These are phyloP conservation scores for Phoeniculus purpureus DNA, from an alignment of 2,797 vertebrate genomes.

Conservation along the genomic window DNA sequence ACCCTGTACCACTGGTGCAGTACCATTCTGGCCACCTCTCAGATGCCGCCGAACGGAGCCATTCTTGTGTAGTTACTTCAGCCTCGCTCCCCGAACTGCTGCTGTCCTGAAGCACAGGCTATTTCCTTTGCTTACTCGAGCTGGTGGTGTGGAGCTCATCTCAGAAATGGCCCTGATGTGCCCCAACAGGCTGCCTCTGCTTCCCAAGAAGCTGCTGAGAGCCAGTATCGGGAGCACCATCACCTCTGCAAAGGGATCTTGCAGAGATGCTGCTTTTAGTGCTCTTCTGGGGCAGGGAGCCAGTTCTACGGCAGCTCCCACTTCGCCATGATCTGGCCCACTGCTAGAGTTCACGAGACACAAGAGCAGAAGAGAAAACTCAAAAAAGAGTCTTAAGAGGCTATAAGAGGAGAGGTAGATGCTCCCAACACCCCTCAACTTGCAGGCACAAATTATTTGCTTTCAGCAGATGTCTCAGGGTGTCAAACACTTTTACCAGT, in stretches of 20 bases:
- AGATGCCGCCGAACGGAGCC: background rate
- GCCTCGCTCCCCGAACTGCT: conserved; percentile 8
- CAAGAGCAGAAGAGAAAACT: background rate
- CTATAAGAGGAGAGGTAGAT: background rate
- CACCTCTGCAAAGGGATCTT: background rate
- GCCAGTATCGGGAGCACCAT: background rate
- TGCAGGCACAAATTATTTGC: background rate
- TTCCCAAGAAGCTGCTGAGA: background rate
- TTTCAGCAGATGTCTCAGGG: background rate
- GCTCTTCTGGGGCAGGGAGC: background rate
- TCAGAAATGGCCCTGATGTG: background rate
- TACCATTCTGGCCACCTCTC: background rate
- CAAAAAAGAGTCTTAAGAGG: background rate
- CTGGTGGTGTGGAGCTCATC: background rate
- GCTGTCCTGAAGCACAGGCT: background rate
- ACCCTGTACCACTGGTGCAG: fast-evolving
- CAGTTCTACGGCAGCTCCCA: background rate
- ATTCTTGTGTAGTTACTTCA: background rate
- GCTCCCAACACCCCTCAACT: background rate
- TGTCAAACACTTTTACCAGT: background rate
- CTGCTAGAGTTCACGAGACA: background rate
- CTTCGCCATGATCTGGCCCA: background rate
- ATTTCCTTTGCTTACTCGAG: background rate
- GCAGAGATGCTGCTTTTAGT: background rate
- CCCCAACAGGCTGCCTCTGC: background rate